Base-by-base conservation (phyloP, 2,113 vertebrate genomes). In the Dolichotis patagonum region DNA sequence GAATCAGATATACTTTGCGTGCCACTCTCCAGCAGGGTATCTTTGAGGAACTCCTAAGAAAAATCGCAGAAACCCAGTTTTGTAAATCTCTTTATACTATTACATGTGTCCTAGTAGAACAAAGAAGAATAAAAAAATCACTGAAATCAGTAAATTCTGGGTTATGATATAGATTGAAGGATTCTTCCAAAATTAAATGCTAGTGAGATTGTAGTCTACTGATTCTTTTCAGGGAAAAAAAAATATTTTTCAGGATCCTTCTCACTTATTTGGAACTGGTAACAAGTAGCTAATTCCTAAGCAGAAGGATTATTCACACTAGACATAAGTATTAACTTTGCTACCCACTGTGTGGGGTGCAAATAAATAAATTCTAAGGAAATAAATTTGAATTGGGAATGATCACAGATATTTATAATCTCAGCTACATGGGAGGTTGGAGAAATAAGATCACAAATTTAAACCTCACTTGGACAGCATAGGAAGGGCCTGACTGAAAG, bases 71-170 rank as follows among this genome's bases (percentile, higher is more conserved):
- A 98, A 97, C 98, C 95, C 97, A 91, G 98, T 98, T 99, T 99
- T 99, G 98, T 99, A 99, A 98, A 97, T 97, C 95, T 98, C 96
- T 98, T 98, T 97, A 93, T 98, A 97, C 98, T 98, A 98, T 99
- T 98, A 98, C 98, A 98, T 98, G 98, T 98, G 98, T 98, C 98
- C 98, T 98, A 91, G 98, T 98, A 98, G 96, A 98, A 69, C 19
- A 71, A 71, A 38, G 41, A 24, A 11, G 22, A 24, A 41, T 10
- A 38, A 5, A 69, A n/a, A 38, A 71, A 11, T 35, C 60, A 43
- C 81, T 11, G 16, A 56, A 71, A 82, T 41, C 22, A 71, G 35
- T 24, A 87, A 69, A 52, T 46, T 32, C 22, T 62, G 43, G 41
- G 14, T 58, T n/a, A 56, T n/a, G 22, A 46, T 14, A 95, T 60